Conservation (phyloP, 2,113 vertebrate species). For the Toxotes chatareus region DNA sequence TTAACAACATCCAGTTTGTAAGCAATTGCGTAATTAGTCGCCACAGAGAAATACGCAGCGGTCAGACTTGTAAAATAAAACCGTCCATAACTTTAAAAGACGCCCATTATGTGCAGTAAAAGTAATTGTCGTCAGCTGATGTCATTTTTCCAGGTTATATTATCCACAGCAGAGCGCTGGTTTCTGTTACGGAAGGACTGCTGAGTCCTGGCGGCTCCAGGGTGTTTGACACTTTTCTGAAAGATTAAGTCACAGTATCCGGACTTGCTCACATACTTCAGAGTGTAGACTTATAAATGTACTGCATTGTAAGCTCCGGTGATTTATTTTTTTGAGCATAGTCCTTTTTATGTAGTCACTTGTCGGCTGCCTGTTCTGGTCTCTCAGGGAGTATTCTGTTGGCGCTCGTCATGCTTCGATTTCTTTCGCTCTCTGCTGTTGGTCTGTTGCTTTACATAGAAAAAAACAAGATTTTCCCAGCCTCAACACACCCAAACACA, state of each 20-base stretch:
- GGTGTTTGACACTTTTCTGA: conserved; percentile 48
- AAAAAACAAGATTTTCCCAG: too few relatives aligned
- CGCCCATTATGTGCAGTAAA: not conserved
- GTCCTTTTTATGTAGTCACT: not conserved
- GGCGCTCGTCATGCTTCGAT: conserved; percentile 16
- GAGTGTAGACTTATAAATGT: conserved; percentile 31
- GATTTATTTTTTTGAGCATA: conserved; percentile 27
- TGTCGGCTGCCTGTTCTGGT: conserved; percentile 28
- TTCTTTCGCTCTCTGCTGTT: not conserved
- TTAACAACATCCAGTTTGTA: not conserved
- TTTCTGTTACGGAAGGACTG: conserved; percentile 28
- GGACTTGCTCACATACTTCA: conserved; percentile 7
- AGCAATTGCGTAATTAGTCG: conserved; percentile 13
- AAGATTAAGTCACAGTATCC: conserved; percentile 40
- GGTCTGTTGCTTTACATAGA: too few relatives aligned
- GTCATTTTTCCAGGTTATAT: conserved; percentile 57
- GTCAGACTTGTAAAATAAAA: conserved; percentile 12
- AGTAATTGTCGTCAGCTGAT: conserved; percentile 1
- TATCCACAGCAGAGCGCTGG: conserved; percentile 35
- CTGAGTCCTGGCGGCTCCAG: conserved; percentile 1
- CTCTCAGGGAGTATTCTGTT: conserved; percentile 36
- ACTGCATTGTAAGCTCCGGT: conserved; percentile 26
- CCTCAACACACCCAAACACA: too few relatives aligned
- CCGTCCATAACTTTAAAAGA: not conserved
- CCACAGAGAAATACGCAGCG: not conserved